Conservation (phyloP, 2,113 vertebrate genomes). For the Hoplias malabaricus region DNA sequence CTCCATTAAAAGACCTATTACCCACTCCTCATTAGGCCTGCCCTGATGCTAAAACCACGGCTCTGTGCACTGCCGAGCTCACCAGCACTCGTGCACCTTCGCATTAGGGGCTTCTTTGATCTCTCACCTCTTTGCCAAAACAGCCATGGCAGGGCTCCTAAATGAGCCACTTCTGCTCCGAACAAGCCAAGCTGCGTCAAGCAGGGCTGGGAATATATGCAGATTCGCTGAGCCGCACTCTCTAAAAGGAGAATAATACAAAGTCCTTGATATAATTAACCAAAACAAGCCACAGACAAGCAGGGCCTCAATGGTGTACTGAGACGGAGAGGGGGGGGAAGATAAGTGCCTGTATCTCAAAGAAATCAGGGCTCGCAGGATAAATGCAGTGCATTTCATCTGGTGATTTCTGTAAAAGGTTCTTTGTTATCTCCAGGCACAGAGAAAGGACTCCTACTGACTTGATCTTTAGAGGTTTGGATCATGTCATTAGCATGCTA, state of each 20-base stretch:
- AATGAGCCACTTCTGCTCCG: slow-evolving; percentile 63
- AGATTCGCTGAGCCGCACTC: slow-evolving; percentile 51
- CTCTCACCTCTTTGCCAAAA: slow-evolving; percentile 64
- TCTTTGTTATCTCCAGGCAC: slow-evolving; percentile 69
- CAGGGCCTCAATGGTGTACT: slow-evolving; percentile 57
- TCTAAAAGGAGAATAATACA: slow-evolving; percentile 48
- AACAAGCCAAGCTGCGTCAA: slow-evolving; percentile 56
- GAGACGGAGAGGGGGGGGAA: slow-evolving; percentile 8
- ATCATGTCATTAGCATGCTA: slow-evolving; percentile 66
- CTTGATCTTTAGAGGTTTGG: slow-evolving; percentile 64
- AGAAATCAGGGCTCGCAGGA: slow-evolving; percentile 62
- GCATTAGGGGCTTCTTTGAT: slow-evolving; percentile 68
- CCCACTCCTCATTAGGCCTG: slow-evolving; percentile 62
- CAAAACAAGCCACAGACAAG: slow-evolving; percentile 62
- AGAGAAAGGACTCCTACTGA: slow-evolving; percentile 62
- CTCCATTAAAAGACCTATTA: slow-evolving; percentile 60
- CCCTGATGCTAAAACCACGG: slow-evolving; percentile 49
- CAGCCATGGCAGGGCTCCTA: slow-evolving; percentile 59
- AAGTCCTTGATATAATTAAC: slow-evolving; percentile 62
- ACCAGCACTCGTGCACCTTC: slow-evolving; percentile 59
- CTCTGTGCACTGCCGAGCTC: slow-evolving; percentile 39
- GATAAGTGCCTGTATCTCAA: slow-evolving; percentile 53
- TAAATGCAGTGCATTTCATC: slow-evolving; percentile 60
- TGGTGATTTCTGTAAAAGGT: slow-evolving; percentile 61
- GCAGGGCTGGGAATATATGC: slow-evolving; percentile 57